These are phyloP conservation scores for Punctoribates punctum DNA, from an alignment of 2,888 invertebrate species.

Conservation along the genomic window DNA sequence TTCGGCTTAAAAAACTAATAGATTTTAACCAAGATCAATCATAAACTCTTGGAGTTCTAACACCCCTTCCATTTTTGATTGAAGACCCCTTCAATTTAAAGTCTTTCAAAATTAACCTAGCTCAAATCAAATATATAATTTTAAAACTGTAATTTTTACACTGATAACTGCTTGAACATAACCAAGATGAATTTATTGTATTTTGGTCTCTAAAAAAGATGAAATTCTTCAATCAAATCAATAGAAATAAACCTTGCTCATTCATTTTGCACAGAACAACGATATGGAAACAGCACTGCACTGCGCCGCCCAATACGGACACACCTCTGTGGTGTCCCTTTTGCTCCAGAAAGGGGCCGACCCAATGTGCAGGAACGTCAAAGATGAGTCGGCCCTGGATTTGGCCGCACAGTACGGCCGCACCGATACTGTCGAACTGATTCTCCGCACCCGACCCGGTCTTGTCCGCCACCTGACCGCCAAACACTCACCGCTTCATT, in stretches of 20 bases:
- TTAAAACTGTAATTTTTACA: too few relatives aligned
- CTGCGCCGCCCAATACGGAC: conserved; percentile 88
- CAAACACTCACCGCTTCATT: conserved; percentile 81
- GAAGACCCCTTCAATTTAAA: too few relatives aligned
- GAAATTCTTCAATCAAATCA: background rate
- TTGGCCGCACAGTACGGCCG: conserved; percentile 74
- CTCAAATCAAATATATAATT: conserved; percentile 7
- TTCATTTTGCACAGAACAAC: conserved; percentile 59
- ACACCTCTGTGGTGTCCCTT: conserved; percentile 75
- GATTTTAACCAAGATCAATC: too few relatives aligned
- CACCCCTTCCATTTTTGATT: too few relatives aligned
- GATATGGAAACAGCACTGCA: conserved; percentile 87
- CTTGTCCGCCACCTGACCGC: conserved; percentile 62
- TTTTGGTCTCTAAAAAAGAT: background rate
- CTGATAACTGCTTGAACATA: too few relatives aligned
- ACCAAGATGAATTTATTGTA: background rate
- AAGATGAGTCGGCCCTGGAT: conserved; percentile 87
- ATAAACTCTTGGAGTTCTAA: too few relatives aligned
- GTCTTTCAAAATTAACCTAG: background rate
- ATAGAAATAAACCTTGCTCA: background rate
- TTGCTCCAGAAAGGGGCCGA: conserved; percentile 78
- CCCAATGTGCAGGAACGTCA: conserved; percentile 77
- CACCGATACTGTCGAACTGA: conserved; percentile 75
- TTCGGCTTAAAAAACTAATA: too few relatives aligned
- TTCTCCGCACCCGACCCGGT: conserved; percentile 77